These are phyloP conservation scores for Epirrhoe alternata DNA, from an alignment of 2,888 invertebrate genomes.

Conservation along the genomic window DNA sequence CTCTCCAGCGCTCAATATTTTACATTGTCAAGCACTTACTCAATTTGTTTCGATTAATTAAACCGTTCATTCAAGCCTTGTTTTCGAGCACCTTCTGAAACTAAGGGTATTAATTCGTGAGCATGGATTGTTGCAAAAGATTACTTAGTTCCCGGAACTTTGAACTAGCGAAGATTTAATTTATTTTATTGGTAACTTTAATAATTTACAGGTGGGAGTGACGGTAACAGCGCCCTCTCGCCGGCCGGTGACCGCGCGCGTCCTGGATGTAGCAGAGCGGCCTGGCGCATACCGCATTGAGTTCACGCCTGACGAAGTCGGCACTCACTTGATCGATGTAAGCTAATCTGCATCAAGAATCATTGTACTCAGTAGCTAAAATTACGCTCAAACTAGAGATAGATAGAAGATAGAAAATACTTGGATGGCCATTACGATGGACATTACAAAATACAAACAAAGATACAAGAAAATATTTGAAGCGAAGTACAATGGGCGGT, in stretches of 20 bases:
- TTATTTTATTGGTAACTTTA: neutral
- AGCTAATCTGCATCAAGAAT: constrained; percentile 7
- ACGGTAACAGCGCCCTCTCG: constrained; percentile 93
- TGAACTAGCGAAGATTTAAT: neutral
- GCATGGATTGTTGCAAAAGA: neutral
- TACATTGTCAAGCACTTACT: constrained; percentile 41
- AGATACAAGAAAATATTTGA: too few species aligned
- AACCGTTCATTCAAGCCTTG: constrained; percentile 46
- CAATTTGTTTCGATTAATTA: constrained; percentile 52
- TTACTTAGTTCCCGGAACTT: neutral
- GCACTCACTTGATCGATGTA: constrained; percentile 97
- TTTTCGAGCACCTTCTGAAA: constrained; percentile 12
- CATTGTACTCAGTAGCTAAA: neutral
- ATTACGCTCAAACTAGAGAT: too few species aligned
- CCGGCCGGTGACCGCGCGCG: constrained; percentile 91
- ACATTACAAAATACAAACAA: too few species aligned
- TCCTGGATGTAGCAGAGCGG: constrained; percentile 92
- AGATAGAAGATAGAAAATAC: too few species aligned
- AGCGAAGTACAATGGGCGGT: too few species aligned
- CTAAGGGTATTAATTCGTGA: neutral
- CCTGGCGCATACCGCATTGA: constrained; percentile 94
- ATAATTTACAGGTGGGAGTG: constrained; percentile 79
- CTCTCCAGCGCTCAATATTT: constrained; percentile 39
- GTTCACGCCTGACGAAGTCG: constrained; percentile 97
- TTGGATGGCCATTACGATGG: too few species aligned